A percentile compares a stretch with the other conserved stretches of the same genome.
phyloP scores from a whole-genome alignment of 2,113 vertebrate species.

The Ploceus nigricollis region DNA sequence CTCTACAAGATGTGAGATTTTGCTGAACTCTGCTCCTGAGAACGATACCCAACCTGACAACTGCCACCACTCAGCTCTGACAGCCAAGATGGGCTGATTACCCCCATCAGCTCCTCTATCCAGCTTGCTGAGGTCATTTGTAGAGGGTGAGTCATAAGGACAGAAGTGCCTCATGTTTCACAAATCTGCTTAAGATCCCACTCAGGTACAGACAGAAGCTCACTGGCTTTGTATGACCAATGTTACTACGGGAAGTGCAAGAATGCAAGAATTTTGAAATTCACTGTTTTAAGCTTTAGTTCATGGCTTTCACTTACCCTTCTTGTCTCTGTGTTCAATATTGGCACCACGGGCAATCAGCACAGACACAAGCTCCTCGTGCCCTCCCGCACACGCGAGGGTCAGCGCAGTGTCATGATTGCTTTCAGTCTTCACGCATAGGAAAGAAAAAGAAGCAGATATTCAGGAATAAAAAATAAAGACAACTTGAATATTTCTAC shows the following conservation, averaged over 20 bases:
- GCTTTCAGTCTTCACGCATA: constrained; percentile 84
- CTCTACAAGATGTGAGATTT: not conserved
- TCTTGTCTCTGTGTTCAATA: constrained; percentile 98
- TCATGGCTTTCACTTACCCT: constrained; percentile 74
- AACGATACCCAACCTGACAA: not conserved
- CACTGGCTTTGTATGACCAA: not conserved
- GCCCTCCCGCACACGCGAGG: constrained; percentile 93
- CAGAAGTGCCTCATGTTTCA: not conserved
- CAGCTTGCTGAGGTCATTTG: not conserved
- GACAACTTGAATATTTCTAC: not conserved
- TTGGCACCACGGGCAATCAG: constrained; percentile 95
- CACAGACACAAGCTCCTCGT: constrained; percentile 96
- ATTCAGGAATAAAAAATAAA: not conserved
- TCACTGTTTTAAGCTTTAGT: not conserved
- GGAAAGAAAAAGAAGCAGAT: not conserved
- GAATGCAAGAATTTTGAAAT: not conserved
- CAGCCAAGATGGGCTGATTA: not conserved
- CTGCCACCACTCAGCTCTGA: not conserved
- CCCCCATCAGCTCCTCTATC: not conserved
- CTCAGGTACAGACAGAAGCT: not conserved
- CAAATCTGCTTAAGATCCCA: not conserved
- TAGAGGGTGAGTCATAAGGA: accelerated
- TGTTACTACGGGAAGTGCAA: not conserved
- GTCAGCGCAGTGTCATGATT: constrained; percentile 98
- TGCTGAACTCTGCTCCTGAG: not conserved